These are phyloP conservation scores for Ylistrum balloti DNA, from an alignment of 1,140 invertebrate genomes.

Conservation along the genomic window DNA sequence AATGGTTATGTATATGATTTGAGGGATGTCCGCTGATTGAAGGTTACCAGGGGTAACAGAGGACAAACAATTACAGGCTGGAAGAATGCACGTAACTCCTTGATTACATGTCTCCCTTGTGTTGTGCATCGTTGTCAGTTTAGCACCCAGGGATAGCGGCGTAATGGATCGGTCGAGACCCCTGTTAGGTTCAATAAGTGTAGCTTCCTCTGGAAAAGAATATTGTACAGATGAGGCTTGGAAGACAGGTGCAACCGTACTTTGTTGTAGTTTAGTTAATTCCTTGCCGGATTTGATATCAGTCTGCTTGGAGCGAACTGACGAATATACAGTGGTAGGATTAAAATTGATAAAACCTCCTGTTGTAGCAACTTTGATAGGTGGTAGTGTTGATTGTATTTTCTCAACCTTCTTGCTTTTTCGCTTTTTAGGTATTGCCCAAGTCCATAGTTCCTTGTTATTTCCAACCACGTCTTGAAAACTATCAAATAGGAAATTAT, in stretches of 20 bases:
- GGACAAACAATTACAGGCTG: conserved; percentile 67
- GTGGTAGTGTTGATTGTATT: conserved; percentile 15
- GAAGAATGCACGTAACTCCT: conserved; percentile 66
- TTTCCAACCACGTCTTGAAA: neutral
- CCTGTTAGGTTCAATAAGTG: neutral
- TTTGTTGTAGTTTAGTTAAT: neutral
- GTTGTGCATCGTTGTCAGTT: neutral
- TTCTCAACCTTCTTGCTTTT: neutral
- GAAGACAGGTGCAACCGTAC: neutral
- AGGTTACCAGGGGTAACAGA: conserved; percentile 55
- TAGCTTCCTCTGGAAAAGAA: neutral
- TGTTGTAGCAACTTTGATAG: conserved; percentile 25
- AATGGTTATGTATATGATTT: conserved; percentile 72
- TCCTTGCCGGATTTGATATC: neutral
- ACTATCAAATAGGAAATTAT: conserved; percentile 23
- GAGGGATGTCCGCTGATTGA: conserved; percentile 60
- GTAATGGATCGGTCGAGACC: neutral
- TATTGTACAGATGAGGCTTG: neutral
- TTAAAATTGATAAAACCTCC: neutral
- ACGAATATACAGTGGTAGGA: neutral
- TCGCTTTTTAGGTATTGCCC: neutral
- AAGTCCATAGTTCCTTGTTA: conserved; percentile 24
- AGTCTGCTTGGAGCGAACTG: neutral
- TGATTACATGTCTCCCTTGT: conserved; percentile 58
- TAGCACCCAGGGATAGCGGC: neutral